These are phyloP conservation scores for Orientallactaga bullata DNA, from an alignment of 2,113 vertebrate species.

Conservation along the genomic window DNA sequence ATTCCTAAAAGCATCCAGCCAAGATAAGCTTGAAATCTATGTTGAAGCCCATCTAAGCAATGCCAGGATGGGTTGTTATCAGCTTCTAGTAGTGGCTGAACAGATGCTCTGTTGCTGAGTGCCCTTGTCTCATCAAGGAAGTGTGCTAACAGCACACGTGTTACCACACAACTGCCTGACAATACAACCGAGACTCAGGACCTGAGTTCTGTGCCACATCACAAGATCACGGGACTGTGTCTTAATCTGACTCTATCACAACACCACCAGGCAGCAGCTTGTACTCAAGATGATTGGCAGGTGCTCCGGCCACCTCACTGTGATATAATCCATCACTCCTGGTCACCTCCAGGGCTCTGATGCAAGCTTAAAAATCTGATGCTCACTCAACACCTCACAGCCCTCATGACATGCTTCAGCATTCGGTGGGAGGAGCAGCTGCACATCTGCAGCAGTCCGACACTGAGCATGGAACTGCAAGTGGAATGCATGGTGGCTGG, in stretches of 20 bases:
- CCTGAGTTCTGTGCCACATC: not conserved
- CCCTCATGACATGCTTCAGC: not conserved
- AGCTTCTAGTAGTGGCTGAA: not conserved
- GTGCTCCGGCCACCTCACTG: not conserved
- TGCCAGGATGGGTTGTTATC: not conserved
- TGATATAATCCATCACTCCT: not conserved
- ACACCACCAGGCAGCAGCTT: not conserved
- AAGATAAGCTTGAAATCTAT: not conserved
- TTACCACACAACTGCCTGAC: not conserved
- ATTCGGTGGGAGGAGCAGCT: not conserved
- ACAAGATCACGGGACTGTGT: not conserved
- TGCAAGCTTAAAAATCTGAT: not conserved
- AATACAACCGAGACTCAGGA: fast-evolving
- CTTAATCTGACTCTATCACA: not conserved
- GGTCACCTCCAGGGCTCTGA: not conserved
- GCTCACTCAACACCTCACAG: not conserved
- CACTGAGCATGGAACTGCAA: not conserved
- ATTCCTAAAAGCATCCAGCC: conserved; percentile 2
- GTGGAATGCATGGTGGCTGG: not conserved
- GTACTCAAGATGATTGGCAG: not conserved
- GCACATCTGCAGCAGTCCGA: not conserved
- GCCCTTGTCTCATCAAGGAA: not conserved
- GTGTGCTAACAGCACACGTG: not conserved
- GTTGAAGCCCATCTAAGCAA: not conserved
- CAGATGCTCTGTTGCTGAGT: not conserved